phyloP scores from a whole-genome alignment of 1,140 invertebrate genomes.

The Lutraria rhynchaena region DNA sequence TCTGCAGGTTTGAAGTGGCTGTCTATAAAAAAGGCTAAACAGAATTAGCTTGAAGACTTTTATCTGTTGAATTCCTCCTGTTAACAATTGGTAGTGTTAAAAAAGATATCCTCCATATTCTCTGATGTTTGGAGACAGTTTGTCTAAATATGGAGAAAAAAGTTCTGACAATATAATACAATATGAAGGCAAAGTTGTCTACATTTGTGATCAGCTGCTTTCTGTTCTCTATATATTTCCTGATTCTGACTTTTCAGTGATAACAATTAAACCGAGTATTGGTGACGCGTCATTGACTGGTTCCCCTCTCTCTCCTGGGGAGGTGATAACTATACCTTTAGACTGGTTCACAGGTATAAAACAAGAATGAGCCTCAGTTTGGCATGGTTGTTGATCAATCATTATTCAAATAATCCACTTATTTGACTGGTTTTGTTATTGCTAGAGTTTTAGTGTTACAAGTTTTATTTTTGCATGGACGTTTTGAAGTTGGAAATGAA shows the following conservation, averaged over 20 bases:
- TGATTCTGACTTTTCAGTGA: conserved; percentile 48
- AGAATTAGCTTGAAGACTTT: conserved; percentile 25
- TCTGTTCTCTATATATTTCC: too few relatives aligned
- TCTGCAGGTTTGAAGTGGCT: neutral
- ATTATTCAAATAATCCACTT: neutral
- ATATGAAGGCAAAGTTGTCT: too few relatives aligned
- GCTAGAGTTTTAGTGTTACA: neutral
- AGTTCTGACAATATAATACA: too few relatives aligned
- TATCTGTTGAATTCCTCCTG: neutral
- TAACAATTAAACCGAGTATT: conserved; percentile 51
- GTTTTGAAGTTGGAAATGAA: too few relatives aligned
- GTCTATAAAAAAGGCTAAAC: conserved; percentile 12
- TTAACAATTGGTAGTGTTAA: conserved; percentile 36
- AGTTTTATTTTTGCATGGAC: conserved; percentile 15
- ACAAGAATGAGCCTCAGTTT: neutral
- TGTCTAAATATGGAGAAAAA: too few relatives aligned
- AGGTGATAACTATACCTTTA: conserved; percentile 56
- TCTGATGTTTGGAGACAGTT: too few relatives aligned
- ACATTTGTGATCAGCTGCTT: too few relatives aligned
- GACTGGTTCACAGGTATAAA: conserved; percentile 52
- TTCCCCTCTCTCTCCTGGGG: conserved; percentile 53
- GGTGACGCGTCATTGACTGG: conserved; percentile 54
- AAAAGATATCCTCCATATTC: too few relatives aligned
- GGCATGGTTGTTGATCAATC: neutral
- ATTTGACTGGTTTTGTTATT: neutral